Percentiles rank a stretch among this genome's conserved stretches.
These are phyloP conservation scores for Siphamia tubifer DNA, from an alignment of 2,113 vertebrate species.

Conservation along the genomic window DNA sequence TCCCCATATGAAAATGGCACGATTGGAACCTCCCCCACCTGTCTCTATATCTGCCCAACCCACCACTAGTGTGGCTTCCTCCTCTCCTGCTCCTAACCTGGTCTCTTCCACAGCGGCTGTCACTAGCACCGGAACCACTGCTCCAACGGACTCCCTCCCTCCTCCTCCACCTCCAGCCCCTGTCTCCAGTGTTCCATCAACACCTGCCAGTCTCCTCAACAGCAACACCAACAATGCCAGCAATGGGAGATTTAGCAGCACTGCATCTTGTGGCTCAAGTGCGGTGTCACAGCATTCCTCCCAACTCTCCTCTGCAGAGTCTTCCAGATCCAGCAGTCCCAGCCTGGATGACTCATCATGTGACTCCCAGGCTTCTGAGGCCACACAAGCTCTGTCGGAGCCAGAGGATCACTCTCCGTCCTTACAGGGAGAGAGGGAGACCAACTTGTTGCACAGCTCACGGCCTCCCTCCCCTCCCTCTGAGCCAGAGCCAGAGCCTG, in stretches of 20 bases:
- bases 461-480: conserved; percentile 84
- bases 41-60: conserved; percentile 58
- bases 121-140: conserved; percentile 35
- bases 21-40: conserved; percentile 81
- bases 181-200: conserved; percentile 20
- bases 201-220: conserved; percentile 65
- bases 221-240: conserved; percentile 78
- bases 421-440: conserved; percentile 73
- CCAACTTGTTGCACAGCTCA: conserved; percentile 76
- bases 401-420: conserved; percentile 78
- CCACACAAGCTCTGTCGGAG: conserved; percentile 88
- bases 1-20: conserved; percentile 90
- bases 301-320: conserved; percentile 96
- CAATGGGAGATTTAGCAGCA: conserved; percentile 88
- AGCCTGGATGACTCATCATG: conserved; percentile 94
- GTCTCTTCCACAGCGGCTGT: conserved; percentile 47
- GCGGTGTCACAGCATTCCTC: conserved; percentile 95
- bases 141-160: conserved; percentile 58
- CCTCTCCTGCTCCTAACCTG: conserved; percentile 50
- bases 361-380: conserved; percentile 96
- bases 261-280: conserved; percentile 93
- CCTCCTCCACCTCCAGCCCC: conserved; percentile 71
- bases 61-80: conserved; percentile 42
- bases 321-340: conserved; percentile 94
- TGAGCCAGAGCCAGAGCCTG: conserved; percentile 77